A percentile compares a stretch with the other conserved stretches of the same genome.
Evolutionary conservation across 2,888 invertebrate genomes (phyloP).

Genomic region (Eupelmus urozonus): DNA sequence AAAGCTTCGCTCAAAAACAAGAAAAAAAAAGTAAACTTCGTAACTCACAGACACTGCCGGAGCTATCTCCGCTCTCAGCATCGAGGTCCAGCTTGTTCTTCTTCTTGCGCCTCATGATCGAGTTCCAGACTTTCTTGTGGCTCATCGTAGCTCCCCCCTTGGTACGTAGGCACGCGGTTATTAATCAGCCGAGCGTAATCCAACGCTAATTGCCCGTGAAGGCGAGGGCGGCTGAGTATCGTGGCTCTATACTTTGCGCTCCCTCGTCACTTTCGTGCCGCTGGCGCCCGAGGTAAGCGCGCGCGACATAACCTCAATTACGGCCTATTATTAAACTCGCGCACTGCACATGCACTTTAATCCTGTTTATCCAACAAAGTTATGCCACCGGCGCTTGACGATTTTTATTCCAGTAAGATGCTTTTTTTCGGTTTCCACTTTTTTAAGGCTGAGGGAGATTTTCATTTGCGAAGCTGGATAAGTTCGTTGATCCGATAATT

Average conservation of each 20-base stretch:
- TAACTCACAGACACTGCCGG: conserved; percentile 56
- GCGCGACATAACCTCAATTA: conserved; percentile 40
- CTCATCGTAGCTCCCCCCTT: conserved; percentile 67
- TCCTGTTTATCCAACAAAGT: too few species aligned
- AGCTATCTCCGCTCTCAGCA: conserved; percentile 41
- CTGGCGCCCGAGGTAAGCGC: conserved; percentile 6
- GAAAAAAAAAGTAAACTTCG: not conserved
- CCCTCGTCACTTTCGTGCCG: not conserved
- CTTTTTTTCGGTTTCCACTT: too few species aligned
- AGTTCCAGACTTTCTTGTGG: conserved; percentile 76
- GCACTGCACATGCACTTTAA: not conserved
- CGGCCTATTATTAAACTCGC: conserved; percentile 16
- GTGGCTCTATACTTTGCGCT: not conserved
- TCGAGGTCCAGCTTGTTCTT: conserved; percentile 67
- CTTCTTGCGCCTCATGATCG: conserved; percentile 75
- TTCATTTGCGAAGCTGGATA: too few species aligned
- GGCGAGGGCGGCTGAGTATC: conserved; percentile 33
- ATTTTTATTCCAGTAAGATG: too few species aligned
- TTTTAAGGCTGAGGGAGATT: too few species aligned
- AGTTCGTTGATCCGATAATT: too few species aligned
- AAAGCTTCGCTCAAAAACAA: too few species aligned
- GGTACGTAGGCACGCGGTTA: not conserved
- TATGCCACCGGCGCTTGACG: too few species aligned
- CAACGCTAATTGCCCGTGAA: conserved; percentile 56
- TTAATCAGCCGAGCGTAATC: conserved; percentile 45